Evolutionary conservation across 2,113 vertebrate genomes (phyloP), one percentile per base, ranked within the genome.

Genomic region (Rhabdomys dilectus): DNA sequence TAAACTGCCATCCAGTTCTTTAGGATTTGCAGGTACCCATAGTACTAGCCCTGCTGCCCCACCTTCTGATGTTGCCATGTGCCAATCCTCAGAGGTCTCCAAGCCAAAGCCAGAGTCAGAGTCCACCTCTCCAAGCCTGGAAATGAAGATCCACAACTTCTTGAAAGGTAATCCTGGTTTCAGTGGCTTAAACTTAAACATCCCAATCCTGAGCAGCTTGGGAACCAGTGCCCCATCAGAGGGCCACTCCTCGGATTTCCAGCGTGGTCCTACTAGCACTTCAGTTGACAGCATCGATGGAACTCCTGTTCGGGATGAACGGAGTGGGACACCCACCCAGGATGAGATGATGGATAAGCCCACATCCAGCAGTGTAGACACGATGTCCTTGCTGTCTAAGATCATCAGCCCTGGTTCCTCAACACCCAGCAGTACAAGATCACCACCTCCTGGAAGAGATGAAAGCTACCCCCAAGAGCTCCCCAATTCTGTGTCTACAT

Each of bases 311-410:
- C 99, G 99, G 1, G 99, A 99, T 0, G 99, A 99, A 89, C 98
- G 99, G 0, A 99, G 99, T 0, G 99, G 99, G 85, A 99, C 99
- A 0, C 99, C 99, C 13, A 99, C 99, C 36, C 99, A 99, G 95
- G 99, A 99, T 0, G 99, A 99, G 98, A 99, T 99, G 96, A 99
- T 99, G 99, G 99, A 99, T 97, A 99, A 99, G 9, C 99, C 99
- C 0, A 97, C 98, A 0, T 98, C 99, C 0, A 98, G 99, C 95
- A 99, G 75, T 29, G 98, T 99, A 0, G 96, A 99, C 93, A 99
- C 73, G 0, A 97, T 98, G 95, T 99, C 99, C 62, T 88, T 99
- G 93, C 98, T 99, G 3, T 99, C 99, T 0, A 99, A 99, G 96
- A 98, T 99, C 93, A 99, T 99, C 97, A 99, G 99, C 93, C 98